Evolutionary conservation across 2,113 vertebrate genomes (phyloP).

Genomic region (Pteruthius melanotis): DNA sequence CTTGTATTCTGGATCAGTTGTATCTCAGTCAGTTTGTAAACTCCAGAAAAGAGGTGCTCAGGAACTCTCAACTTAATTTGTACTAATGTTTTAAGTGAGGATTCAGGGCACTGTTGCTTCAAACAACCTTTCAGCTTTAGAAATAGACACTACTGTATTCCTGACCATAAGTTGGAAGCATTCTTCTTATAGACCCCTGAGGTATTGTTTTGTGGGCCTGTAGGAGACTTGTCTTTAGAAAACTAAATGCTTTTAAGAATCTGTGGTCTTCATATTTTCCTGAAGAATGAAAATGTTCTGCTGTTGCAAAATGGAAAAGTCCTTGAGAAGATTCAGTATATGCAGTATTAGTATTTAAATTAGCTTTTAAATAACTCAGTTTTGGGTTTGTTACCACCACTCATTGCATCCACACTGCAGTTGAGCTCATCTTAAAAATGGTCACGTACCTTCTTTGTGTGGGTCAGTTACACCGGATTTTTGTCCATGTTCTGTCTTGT

Average conservation of each 20-base stretch:
- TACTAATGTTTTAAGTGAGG: not conserved
- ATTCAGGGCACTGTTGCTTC: not conserved
- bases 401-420: not conserved
- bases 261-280: not conserved
- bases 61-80: not conserved
- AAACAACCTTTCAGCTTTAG: not conserved
- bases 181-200: not conserved
- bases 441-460: not conserved
- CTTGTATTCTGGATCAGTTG: not conserved
- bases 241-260: not conserved
- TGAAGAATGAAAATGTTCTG: not conserved
- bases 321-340: not conserved
- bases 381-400: not conserved
- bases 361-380: not conserved
- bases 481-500: not conserved
- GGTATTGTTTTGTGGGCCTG: not conserved
- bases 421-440: not conserved
- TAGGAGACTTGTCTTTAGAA: not conserved
- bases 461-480: not conserved
- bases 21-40: not conserved
- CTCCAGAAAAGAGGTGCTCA: not conserved
- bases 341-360: not conserved
- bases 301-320: not conserved
- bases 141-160: not conserved
- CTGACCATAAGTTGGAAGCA: not conserved